Evolutionary conservation across 1,140 invertebrate genomes (phyloP).

Genomic region (Coboldia fuscipes): DNA sequence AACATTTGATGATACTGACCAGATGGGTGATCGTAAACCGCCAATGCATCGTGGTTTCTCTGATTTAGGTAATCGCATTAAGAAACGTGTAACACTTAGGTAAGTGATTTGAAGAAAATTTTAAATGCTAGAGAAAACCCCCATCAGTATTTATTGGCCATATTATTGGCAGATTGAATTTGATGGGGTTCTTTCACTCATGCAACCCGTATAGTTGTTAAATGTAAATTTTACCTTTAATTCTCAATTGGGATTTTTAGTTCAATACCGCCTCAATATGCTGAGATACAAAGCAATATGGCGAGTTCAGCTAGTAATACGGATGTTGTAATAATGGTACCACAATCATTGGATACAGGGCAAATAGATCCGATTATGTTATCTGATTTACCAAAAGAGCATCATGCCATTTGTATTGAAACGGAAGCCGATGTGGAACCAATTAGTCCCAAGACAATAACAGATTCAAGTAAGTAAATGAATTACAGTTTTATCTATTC

Average conservation of each 20-base stretch:
- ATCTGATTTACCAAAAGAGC: slow-evolving; percentile 1
- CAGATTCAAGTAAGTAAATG: slow-evolving; percentile 25
- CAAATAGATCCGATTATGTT: slow-evolving; percentile 10
- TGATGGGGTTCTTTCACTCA: too few relatives aligned
- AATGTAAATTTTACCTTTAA: slow-evolving; percentile 1
- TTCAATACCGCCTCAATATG: slow-evolving; percentile 29
- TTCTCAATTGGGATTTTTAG: slow-evolving; percentile 11
- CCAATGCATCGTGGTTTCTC: slow-evolving; percentile 57
- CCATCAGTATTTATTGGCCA: too few relatives aligned
- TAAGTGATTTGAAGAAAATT: slow-evolving; percentile 15
- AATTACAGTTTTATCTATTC: slow-evolving; percentile 19
- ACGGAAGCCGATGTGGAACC: slow-evolving; percentile 5
- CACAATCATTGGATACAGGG: slow-evolving; percentile 25
- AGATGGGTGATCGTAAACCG: too few relatives aligned
- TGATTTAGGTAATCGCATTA: slow-evolving; percentile 57
- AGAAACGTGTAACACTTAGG: slow-evolving; percentile 65
- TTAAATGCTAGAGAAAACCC: too few relatives aligned
- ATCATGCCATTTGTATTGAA: slow-evolving; percentile 4
- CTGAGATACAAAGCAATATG: slow-evolving; percentile 13
- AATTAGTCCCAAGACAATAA: slow-evolving; percentile 18
- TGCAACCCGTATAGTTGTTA: background rate
- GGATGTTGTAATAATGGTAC: slow-evolving; percentile 35
- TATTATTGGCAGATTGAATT: too few relatives aligned
- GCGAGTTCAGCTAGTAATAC: slow-evolving; percentile 23
- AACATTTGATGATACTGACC: slow-evolving; percentile 4